A percentile compares a stretch with the other conserved stretches of the same genome.
Conservation (phyloP, 2,888 invertebrate species). For the Proisotoma minuta region DNA sequence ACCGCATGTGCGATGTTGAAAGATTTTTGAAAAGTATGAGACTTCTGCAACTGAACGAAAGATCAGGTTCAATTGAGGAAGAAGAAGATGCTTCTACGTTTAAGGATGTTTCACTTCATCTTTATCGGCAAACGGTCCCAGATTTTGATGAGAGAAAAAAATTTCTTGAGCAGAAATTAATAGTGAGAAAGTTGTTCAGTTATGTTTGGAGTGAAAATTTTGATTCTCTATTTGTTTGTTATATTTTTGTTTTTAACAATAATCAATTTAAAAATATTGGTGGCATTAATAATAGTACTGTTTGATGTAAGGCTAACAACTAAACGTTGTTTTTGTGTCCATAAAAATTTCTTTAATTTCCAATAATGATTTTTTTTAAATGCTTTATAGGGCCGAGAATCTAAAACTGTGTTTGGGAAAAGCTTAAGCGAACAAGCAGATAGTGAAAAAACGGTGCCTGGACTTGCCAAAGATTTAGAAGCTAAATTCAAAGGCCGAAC, state of each 20-base stretch:
- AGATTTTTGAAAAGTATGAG: constrained; percentile 80
- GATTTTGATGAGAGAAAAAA: constrained; percentile 79
- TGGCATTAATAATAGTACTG: neutral
- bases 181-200: constrained; percentile 26
- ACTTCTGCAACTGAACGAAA: constrained; percentile 74
- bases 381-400: constrained; percentile 38
- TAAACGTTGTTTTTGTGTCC: neutral
- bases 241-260: neutral
- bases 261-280: neutral
- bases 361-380: constrained; percentile 1
- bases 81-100: constrained; percentile 57
- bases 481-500: constrained; percentile 64
- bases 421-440: constrained; percentile 13
- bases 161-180: constrained; percentile 68
- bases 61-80: constrained; percentile 52
- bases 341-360: neutral
- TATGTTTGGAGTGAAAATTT: neutral
- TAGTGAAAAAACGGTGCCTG: constrained; percentile 53
- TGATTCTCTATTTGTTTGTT: neutral
- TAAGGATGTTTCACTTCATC: constrained; percentile 77
- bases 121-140: constrained; percentile 78
- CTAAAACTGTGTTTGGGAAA: constrained; percentile 29
- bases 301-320: neutral
- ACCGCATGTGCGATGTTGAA: constrained; percentile 70
- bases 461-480: constrained; percentile 68